These are phyloP conservation scores for Strigamia maritima DNA, from an alignment of 2,888 invertebrate genomes.

Conservation along the genomic window DNA sequence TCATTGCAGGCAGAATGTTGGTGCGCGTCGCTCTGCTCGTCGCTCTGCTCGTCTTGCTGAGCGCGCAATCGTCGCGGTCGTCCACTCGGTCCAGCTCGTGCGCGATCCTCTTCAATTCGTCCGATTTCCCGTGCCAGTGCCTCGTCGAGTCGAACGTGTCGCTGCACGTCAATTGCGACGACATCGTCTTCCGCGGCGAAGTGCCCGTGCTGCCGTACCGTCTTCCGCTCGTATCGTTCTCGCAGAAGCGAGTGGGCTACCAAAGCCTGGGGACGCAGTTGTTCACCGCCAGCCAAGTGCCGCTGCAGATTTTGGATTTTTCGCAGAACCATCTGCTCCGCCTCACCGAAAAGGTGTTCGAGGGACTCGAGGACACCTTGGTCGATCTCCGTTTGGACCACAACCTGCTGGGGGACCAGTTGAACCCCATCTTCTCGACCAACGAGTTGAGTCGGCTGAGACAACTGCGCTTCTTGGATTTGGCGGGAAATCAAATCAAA, in stretches of 20 bases:
- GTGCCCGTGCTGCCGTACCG: conserved; percentile 72
- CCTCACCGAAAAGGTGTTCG: conserved; percentile 62
- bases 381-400: conserved; percentile 69
- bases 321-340: conserved; percentile 76
- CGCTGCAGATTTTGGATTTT: conserved; percentile 72
- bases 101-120: conserved; percentile 52
- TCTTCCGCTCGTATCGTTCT: conserved; percentile 74
- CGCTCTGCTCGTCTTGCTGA: background rate
- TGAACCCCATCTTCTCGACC: conserved; percentile 86
- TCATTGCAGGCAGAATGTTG: background rate
- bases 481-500: conserved; percentile 75
- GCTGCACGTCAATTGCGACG: conserved; percentile 77
- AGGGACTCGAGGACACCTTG: conserved; percentile 63
- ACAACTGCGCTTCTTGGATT: conserved; percentile 69
- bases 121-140: conserved; percentile 71
- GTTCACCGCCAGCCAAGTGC: conserved; percentile 68
- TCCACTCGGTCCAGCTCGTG: too few relatives aligned
- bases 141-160: conserved; percentile 49
- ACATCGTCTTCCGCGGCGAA: conserved; percentile 74
- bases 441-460: conserved; percentile 75
- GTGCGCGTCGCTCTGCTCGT: background rate
- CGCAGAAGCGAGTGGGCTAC: conserved; percentile 74
- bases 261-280: conserved; percentile 68
- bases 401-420: conserved; percentile 81
- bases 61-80: background rate